A percentile compares a stretch with the other conserved stretches of the same genome.
Evolutionary conservation across 2,888 invertebrate species (phyloP).

Genomic region (Heliconius erato): DNA sequence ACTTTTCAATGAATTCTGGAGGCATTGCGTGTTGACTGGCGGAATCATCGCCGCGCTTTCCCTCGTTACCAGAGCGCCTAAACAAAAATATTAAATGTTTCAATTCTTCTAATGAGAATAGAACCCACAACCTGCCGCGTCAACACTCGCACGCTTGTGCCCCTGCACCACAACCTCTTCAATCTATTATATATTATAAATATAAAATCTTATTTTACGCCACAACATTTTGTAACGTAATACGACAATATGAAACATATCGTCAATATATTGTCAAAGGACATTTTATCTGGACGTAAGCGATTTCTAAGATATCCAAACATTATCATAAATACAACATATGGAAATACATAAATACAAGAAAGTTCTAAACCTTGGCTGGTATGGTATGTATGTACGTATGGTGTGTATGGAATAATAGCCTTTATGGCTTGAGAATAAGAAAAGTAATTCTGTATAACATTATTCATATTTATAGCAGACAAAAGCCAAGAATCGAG

Average conservation of each 20-base stretch:
- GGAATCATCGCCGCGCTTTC: background rate
- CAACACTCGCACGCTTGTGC: background rate
- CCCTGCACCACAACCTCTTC: background rate
- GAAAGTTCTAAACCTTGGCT: constrained; percentile 43
- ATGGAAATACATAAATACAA: constrained; percentile 70
- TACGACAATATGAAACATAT: constrained; percentile 36
- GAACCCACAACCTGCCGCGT: background rate
- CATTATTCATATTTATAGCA: constrained; percentile 42
- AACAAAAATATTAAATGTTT: background rate
- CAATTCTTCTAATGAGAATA: background rate
- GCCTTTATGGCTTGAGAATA: constrained; percentile 27
- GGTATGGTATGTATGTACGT: background rate
- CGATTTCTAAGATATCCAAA: constrained; percentile 50
- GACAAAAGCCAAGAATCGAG: constrained; percentile 69
- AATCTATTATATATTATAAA: background rate
- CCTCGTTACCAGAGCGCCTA: background rate
- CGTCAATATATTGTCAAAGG: constrained; percentile 44
- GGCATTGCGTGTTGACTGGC: background rate
- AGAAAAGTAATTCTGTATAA: constrained; percentile 15
- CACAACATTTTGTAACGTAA: constrained; percentile 28
- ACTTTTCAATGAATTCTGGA: background rate
- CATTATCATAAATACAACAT: constrained; percentile 58
- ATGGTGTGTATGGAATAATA: constrained; percentile 22
- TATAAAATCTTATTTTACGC: background rate
- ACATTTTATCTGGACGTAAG: constrained; percentile 49